Base-by-base conservation (phyloP, 2,888 invertebrate genomes). In the Leptura quadrifasciata region DNA sequence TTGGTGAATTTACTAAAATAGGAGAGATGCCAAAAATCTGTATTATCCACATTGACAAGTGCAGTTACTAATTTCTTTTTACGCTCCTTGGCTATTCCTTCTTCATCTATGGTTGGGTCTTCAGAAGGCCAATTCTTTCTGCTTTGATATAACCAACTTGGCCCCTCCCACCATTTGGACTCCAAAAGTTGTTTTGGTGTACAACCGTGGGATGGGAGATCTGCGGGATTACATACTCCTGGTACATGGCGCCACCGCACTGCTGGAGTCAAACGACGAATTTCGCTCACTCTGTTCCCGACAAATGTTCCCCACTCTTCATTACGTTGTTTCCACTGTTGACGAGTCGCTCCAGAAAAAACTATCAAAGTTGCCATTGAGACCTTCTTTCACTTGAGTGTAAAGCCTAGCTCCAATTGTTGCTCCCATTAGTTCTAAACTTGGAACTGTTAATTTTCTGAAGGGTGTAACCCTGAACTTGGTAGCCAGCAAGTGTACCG, bases 391-490 rank as follows among this genome's bases (percentile, higher is more conserved):
- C 31, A 31, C 31, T 31, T 31, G 31, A 31, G 64, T 60, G 20
- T 72, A 74, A 17, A 85, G 64, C 71, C 85, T 68, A 3, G 80
- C 82, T 15, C 81, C 84, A 27, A 87, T 83, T 18, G 80, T 72
- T n/a, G 84, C 84, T 20, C 80, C 85, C 27, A 86, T 65, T 20
- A 86, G 72, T 74, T 86, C 85, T 17, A 86, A 63, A 18, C 85
- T 72, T 0, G 85, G 85, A 15, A 86, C 85, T 0, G 83, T 85
- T 17, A 80, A 68, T 61, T 75, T 77, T 69, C 80, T 79, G 2
- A 78, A 20, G 0, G 85, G 84, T 15, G 84, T 77, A 10, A 86
- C 80, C 76, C 85, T 80, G 8, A 83, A 55, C 72, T 83, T 84
- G 5, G 84, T 83, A 18, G 68, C 69, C 55, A 76, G n/a, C n/a